These are phyloP conservation scores for Ectemnius lituratus DNA, from an alignment of 2,888 invertebrate genomes.

Conservation along the genomic window DNA sequence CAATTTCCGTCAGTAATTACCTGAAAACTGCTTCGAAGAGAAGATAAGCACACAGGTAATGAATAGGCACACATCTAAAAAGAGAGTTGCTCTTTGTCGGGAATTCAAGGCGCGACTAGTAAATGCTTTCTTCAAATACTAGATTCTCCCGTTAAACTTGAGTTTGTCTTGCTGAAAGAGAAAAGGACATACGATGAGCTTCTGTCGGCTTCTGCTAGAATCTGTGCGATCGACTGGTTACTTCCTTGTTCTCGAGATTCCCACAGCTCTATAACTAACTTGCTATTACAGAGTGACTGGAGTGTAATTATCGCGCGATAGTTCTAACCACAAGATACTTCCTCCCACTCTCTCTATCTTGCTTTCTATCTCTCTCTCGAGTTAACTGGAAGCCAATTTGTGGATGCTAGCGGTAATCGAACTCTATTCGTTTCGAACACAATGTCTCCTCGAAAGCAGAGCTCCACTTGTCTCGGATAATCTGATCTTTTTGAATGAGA, in stretches of 20 bases:
- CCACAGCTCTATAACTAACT: slow-evolving; percentile 44
- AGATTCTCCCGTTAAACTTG: background rate
- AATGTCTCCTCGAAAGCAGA: slow-evolving; percentile 8
- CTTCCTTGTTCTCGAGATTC: slow-evolving; percentile 31
- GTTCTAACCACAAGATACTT: slow-evolving; percentile 41
- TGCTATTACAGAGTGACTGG: slow-evolving; percentile 39
- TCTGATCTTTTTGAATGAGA: background rate
- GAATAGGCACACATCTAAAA: too few relatives aligned
- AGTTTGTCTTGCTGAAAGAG: slow-evolving; percentile 29
- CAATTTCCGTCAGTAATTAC: too few relatives aligned
- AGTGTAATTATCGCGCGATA: slow-evolving; percentile 52
- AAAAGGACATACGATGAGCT: slow-evolving; percentile 21
- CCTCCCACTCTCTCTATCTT: too few relatives aligned
- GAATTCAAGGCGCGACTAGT: slow-evolving; percentile 2
- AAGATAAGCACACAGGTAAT: too few relatives aligned
- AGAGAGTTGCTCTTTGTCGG: background rate
- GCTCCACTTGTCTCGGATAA: background rate
- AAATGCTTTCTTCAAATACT: slow-evolving; percentile 20
- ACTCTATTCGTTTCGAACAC: slow-evolving; percentile 11
- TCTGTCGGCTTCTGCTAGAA: background rate
- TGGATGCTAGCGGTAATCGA: slow-evolving; percentile 43
- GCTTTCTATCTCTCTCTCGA: too few relatives aligned
- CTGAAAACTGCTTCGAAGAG: too few relatives aligned
- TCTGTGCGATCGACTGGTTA: slow-evolving; percentile 25
- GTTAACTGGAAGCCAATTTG: slow-evolving; percentile 46